Base-by-base conservation (phyloP, 2,797 vertebrate species). In the Podarcis lilfordi region DNA sequence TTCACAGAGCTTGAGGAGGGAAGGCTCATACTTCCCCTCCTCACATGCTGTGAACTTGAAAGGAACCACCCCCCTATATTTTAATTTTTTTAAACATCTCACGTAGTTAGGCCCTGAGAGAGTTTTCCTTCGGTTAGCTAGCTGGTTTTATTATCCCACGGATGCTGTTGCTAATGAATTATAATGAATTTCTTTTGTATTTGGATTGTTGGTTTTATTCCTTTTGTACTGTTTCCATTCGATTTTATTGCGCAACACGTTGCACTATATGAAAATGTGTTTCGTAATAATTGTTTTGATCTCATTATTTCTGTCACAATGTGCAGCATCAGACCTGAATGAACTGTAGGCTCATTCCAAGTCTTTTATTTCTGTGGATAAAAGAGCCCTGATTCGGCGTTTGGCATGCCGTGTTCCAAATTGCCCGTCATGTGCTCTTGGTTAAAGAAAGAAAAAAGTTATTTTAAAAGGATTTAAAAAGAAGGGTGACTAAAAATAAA, bases 401-500 rank as follows among this genome's bases (percentile, higher is more conserved):
- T 43, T 32, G 50, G 29, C 9, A 75, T 17, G 45, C 50, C n/a
- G 15, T 85, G 84, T 59, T 76, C 25, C 35, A 61, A 76, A 85
- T 64, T 37, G 35, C 50, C 72, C n/a, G 17, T 40, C 37, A 55
- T 50, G 61, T 71, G 7, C 15, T 76, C 8, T 13, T 76, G 25
- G 55, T 85, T 75, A 35, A 35, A 61, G 9, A 35, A 35, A 61
- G 45, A 61, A 15, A 19, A 19, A 45, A 69, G 74, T 2, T 6
- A n/a, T 27, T 55, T 55, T 15, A 4, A 55, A 45, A 50, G 27
- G 89, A 11, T 61, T 66, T 82, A 64, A 84, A 91, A 88, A 4
- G 37, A 45, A 21, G 3, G 11, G 3, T 90, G 76, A 82, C 75
- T 88, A 79, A 91, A 92, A 88, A 80, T 74, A 91, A 92, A 85